Base-by-base conservation (phyloP, 2,797 vertebrate species). In the Carapus acus region DNA sequence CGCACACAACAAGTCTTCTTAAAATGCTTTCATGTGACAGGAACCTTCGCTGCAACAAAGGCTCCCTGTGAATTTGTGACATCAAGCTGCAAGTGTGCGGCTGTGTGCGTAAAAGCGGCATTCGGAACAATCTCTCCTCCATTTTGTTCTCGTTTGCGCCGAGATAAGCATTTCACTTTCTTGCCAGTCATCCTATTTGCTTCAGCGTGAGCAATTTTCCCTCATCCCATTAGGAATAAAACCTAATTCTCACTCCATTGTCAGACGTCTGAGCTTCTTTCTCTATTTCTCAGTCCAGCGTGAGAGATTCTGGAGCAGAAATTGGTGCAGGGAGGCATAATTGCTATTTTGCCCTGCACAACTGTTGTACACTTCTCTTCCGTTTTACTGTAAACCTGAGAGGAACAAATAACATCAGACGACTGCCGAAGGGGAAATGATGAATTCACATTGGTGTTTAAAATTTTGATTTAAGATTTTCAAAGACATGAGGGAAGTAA, bases 221-320 rank as follows among this genome's bases (percentile, higher is more conserved):
- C 33, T 51, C 39, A 45, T 55, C 58, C 63, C 67, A 70, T 73
- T 59, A 63, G 62, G 21, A 63, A 65, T 49, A 54, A 73, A 76
- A 75, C 56, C 44, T 63, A 44, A 71, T 77, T 78, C 73, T 4
- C 56, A 24, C 37, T 62, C 58, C 21, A 63, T 60, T 73, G 67
- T 73, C 65, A 64, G 49, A 58, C 55, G 23, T 68, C 55, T 61
- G 65, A 77, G 73, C 50, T n/a, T 19, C 13, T 40, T 39, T 59
- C 71, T 74, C 24, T 76, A 57, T 78, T 62, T 74, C 51, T 62
- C 49, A 19, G 48, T 29, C 48, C 27, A n/a, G n/a, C n/a, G 44
- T 11, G 2, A 54, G 47, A 37, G 72, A 71, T 76, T 76, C 58
- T 74, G 53, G 64, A 13, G 51, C 54, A 74, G 58, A 60, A 44